Percentiles rank a stretch among this genome's conserved stretches.
phyloP scores from a whole-genome alignment of 2,888 invertebrate genomes.

The Tinea trinotella region DNA sequence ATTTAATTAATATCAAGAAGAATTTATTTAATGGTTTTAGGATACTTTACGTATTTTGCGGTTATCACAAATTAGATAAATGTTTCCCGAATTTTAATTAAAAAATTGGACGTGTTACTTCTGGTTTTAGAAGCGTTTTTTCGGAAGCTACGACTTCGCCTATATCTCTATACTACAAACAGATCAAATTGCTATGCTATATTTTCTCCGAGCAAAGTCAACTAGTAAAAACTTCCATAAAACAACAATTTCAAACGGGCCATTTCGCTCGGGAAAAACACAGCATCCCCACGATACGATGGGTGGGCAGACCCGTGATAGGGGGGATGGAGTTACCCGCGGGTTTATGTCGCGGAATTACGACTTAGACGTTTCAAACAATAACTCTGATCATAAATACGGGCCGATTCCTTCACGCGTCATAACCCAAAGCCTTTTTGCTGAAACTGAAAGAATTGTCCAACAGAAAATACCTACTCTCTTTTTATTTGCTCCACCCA shows the following conservation, averaged over 20 bases:
- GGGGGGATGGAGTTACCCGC: constrained; percentile 31
- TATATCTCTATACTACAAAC: constrained; percentile 26
- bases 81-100: not conserved
- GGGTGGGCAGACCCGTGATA: not conserved
- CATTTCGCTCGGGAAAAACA: constrained; percentile 64
- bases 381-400: constrained; percentile 69
- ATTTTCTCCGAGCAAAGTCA: constrained; percentile 65
- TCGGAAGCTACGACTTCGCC: not conserved
- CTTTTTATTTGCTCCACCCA: not conserved
- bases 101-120: not conserved
- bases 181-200: constrained; percentile 55
- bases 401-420: constrained; percentile 69
- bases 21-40: not conserved
- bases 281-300: constrained; percentile 27
- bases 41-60: not conserved
- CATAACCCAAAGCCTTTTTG: constrained; percentile 60
- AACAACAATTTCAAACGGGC: constrained; percentile 72
- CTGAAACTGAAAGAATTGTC: constrained; percentile 26
- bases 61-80: not conserved
- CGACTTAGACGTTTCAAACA: constrained; percentile 74
- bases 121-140: not conserved
- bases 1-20: not conserved
- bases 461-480: constrained; percentile 5
- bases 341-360: constrained; percentile 67
- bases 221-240: constrained; percentile 72